Base-by-base conservation (phyloP, 2,797 vertebrate genomes). In the Denticeps clupeoides region DNA sequence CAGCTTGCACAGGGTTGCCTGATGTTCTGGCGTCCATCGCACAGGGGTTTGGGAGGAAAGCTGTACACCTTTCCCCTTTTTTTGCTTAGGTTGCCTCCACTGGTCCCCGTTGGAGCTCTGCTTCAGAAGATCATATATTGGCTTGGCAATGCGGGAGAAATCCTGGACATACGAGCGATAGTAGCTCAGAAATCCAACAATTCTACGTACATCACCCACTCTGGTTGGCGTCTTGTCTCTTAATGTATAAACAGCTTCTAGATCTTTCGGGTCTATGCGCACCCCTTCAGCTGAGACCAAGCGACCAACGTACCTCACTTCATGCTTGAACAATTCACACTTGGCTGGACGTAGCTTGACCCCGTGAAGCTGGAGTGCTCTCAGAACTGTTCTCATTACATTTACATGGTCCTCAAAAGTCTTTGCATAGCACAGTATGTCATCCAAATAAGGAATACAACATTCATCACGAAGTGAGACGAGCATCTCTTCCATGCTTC, bases 111-210 rank as follows among this genome's bases (percentile, higher is more conserved):
- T n/a, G n/a, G n/a, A n/a, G n/a, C n/a, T n/a, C n/a, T n/a, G n/a
- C n/a, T n/a, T n/a, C n/a, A 56, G 24, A 16, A 49, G 6, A 21
- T 60, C 32, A 33, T 60, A 49, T 3, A 60, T 29, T 13, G 49
- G 53, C 25, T 60, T 56, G n/a, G 31, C 31, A 13, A 49, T 42
- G 18, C 29, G 1, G 7, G 37, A 61, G 37, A 62, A 54, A 10
- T 62, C 43, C 35, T 57, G 50, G 8, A 50, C 27, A 37, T 57
- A 54, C 4, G 46, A 38, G 2, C 21, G 35, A 10, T 62, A 51
- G 11, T 58, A 58, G 42, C 47, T 12, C 5, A 54, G 47, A 47
- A 62, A 58, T 12, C 51, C 51, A 10, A 28, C 19, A 23, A 56
- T 31, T 16, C 43, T 18, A 24, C 28, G 16, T 12, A 58, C 37